Base-by-base conservation (phyloP, 1,140 invertebrate species). In the Saccostrea echinata region DNA sequence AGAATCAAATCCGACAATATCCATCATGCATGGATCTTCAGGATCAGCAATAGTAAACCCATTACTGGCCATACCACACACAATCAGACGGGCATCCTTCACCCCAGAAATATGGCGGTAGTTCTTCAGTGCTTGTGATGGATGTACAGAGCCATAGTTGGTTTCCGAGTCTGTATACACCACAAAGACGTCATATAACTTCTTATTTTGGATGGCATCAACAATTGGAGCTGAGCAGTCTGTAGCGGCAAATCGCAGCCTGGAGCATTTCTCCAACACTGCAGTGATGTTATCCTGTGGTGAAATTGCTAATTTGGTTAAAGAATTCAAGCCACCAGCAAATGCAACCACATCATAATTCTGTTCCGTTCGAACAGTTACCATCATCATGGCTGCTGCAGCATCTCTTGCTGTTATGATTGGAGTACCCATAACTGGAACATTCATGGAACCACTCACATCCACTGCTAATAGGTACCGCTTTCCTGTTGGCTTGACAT, bases 1-100 rank as follows among this genome's bases (percentile, higher is more conserved):
- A n/a, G 94, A 94, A 90, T 97, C 96, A 91, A 97, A 97, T 53
- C 97, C 97, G 81, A 95, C 95, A 53, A 97, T 95, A 88, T 96
- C 96, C 64, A 97, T 91, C 93, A 96, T 96, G 68, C 94, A 93
- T 24, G 95, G 93, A 85, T 96, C 95, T 33, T 95, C 93, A 13
- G 95, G 93, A 88, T 95, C 93, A 91, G 96, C 93, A 91, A 96
- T 86, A 89, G 91, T 92, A 87, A 95, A 95, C 51, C 91, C 93
- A 33, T 93, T 95, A 76, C 93, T 94, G 86, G 94, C 93, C 93
- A 96, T 94, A 52, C 95, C 95, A 93, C 95, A 96, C 61, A 96
- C 96, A 71, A 97, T 95, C 85, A 95, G 88, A 71, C 91, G 91
- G 18, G 92, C 93, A 95, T 96, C 90, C 68, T 81, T 86, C 11